A percentile compares a stretch with the other conserved stretches of the same genome.
Conservation (phyloP, 2,888 invertebrate species). For the Spodoptera littoralis region DNA sequence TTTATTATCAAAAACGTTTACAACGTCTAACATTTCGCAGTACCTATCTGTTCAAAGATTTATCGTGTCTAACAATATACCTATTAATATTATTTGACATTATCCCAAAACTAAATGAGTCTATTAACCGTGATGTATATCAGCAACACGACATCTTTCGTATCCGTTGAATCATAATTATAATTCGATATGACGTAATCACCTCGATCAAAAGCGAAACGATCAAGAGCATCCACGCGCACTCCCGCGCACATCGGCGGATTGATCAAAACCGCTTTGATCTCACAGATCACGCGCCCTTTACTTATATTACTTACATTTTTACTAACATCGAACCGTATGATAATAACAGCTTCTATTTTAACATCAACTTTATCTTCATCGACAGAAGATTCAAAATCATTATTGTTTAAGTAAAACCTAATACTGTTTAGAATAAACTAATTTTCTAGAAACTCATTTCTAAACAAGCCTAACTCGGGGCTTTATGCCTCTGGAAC, state of each 20-base stretch:
- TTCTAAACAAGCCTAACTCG: slow-evolving; percentile 31
- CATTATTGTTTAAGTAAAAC: slow-evolving; percentile 7
- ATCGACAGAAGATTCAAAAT: slow-evolving; percentile 20
- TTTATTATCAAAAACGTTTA: no score
- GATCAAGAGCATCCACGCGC: slow-evolving; percentile 73
- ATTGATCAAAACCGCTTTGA: slow-evolving; percentile 84
- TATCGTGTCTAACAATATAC: not conserved
- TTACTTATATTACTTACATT: slow-evolving; percentile 83
- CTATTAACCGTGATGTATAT: slow-evolving; percentile 27
- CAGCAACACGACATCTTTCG: slow-evolving; percentile 27
- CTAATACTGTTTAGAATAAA: slow-evolving; percentile 46
- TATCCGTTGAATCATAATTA: slow-evolving; percentile 23
- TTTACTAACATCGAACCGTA: slow-evolving; percentile 70
- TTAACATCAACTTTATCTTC: slow-evolving; percentile 40
- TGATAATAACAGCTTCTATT: slow-evolving; percentile 28
- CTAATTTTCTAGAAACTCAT: slow-evolving; percentile 25
- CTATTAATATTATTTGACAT: slow-evolving; percentile 25
- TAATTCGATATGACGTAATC: slow-evolving; percentile 32
- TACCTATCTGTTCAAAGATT: not conserved
- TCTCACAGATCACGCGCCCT: slow-evolving; percentile 83
- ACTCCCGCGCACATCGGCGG: slow-evolving; percentile 72
- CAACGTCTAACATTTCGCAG: not conserved
- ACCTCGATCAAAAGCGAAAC: slow-evolving; percentile 59
- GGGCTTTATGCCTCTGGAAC: slow-evolving; percentile 21
- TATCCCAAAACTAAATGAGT: slow-evolving; percentile 26